phyloP scores from a whole-genome alignment of 2,113 vertebrate species.

The Hipposideros armiger region DNA sequence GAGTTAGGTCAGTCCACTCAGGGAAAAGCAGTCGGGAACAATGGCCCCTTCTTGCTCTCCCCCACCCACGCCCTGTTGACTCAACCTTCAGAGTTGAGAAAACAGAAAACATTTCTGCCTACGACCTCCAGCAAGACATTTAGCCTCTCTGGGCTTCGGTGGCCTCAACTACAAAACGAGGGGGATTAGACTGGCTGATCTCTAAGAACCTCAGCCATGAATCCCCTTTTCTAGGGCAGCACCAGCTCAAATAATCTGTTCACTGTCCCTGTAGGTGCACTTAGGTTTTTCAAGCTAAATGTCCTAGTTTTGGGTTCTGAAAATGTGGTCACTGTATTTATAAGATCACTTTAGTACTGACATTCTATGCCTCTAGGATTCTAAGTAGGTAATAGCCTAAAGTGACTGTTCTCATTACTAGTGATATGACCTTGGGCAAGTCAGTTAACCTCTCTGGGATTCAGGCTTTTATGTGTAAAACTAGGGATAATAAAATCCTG shows the following conservation, averaged over 20 bases:
- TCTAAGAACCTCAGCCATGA: background rate
- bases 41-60: conserved; percentile 69
- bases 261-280: background rate
- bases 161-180: background rate
- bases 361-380: conserved; percentile 52
- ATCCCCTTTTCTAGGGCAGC: conserved; percentile 58
- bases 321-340: conserved; percentile 71
- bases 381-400: conserved; percentile 65
- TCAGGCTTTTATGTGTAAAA: conserved; percentile 34
- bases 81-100: conserved; percentile 81
- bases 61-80: conserved; percentile 78
- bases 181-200: background rate
- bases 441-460: conserved; percentile 1
- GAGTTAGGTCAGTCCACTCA: conserved; percentile 32
- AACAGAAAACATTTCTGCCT: conserved; percentile 81
- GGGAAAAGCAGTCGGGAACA: conserved; percentile 64
- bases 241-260: conserved; percentile 37
- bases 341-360: conserved; percentile 17
- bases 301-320: conserved; percentile 75
- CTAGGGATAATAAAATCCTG: conserved; percentile 50
- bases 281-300: conserved; percentile 48
- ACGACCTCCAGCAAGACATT: conserved; percentile 33
- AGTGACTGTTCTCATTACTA: conserved; percentile 66
- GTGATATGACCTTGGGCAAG: conserved; percentile 47
- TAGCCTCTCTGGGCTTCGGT: background rate